phyloP scores from a whole-genome alignment of 2,113 vertebrate species.

The Kryptolebias marmoratus region DNA sequence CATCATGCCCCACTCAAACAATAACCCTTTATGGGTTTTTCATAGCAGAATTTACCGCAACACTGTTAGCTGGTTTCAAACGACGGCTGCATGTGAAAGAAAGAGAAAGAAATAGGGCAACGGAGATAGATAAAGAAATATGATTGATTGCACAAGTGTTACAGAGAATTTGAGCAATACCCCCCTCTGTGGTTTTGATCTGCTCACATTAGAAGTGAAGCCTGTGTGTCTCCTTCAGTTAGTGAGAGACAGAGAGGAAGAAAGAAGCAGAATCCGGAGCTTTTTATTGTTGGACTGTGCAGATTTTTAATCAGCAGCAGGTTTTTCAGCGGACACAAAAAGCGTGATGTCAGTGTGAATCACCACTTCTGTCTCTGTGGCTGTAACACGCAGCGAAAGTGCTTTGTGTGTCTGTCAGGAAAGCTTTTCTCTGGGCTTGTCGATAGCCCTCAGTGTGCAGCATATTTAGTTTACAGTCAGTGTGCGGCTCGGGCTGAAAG shows the following conservation, averaged over 20 bases:
- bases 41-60: slow-evolving; percentile 11
- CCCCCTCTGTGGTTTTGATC: slow-evolving; percentile 59
- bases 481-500: not conserved
- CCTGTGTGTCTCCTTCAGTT: slow-evolving; percentile 46
- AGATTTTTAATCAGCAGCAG: slow-evolving; percentile 8
- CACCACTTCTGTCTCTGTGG: not conserved
- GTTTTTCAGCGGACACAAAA: slow-evolving; percentile 21
- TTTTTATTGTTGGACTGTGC: slow-evolving; percentile 13
- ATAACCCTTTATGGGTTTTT: slow-evolving; percentile 24
- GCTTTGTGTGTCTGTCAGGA: slow-evolving; percentile 22
- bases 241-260: slow-evolving; percentile 22
- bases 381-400: slow-evolving; percentile 17
- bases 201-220: slow-evolving; percentile 35
- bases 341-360: not conserved
- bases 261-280: not conserved
- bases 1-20: slow-evolving; percentile 32
- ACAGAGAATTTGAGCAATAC: slow-evolving; percentile 39
- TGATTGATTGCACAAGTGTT: slow-evolving; percentile 54
- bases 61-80: slow-evolving; percentile 25
- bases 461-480: not conserved
- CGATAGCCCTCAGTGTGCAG: not conserved
- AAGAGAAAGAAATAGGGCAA: not conserved
- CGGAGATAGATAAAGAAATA: slow-evolving; percentile 22
- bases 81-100: not conserved
- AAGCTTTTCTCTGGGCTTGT: not conserved